Evolutionary conservation across 2,113 vertebrate genomes (phyloP).

Genomic region (Murina feae): DNA sequence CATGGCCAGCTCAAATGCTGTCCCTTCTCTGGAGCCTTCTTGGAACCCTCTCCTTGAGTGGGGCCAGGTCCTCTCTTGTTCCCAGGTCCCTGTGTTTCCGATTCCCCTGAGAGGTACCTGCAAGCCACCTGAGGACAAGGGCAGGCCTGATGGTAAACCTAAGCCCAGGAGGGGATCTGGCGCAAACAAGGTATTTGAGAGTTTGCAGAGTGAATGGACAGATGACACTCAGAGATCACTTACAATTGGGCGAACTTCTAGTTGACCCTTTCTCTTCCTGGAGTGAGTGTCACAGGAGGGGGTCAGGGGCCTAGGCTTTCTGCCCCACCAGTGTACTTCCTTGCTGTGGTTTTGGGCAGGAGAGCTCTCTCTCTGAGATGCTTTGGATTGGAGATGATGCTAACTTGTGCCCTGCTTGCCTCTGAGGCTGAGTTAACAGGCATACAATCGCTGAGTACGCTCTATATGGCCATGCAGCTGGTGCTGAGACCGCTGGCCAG

Average conservation of each 20-base stretch:
- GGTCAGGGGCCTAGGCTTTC: not conserved
- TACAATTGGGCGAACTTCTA: not conserved
- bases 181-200: not conserved
- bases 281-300: not conserved
- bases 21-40: not conserved
- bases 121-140: not conserved
- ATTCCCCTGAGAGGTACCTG: not conserved
- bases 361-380: not conserved
- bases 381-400: not conserved
- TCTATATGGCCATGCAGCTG: not conserved
- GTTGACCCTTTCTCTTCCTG: not conserved
- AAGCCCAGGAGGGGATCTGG: not conserved
- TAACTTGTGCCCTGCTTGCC: not conserved
- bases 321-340: not conserved
- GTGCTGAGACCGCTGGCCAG: not conserved
- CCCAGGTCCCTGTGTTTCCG: not conserved
- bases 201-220: not conserved
- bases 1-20: not conserved
- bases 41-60: not conserved
- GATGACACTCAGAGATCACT: not conserved
- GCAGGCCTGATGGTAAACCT: not conserved
- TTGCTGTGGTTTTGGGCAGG: not conserved
- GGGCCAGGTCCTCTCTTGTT: slow-evolving; percentile 12
- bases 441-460: not conserved
- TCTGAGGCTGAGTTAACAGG: not conserved